Conservation (phyloP, 2,888 invertebrate genomes). For the Perdita meconis region DNA sequence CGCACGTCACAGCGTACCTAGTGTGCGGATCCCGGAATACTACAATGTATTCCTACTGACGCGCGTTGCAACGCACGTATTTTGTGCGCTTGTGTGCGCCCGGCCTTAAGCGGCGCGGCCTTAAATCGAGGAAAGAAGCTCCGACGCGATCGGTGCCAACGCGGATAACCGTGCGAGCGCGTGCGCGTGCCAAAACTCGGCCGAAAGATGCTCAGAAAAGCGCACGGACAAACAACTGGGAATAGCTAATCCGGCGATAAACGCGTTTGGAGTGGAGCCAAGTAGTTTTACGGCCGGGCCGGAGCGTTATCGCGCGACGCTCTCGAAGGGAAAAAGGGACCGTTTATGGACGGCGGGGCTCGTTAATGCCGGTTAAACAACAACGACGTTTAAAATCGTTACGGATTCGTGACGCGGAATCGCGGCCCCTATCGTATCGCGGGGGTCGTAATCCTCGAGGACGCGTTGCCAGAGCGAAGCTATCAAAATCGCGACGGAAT, state of each 20-base stretch:
- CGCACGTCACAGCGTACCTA: too few species aligned
- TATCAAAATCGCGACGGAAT: too few species aligned
- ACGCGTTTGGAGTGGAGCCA: conserved; percentile 64
- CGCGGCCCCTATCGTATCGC: neutral
- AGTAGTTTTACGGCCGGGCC: conserved; percentile 60
- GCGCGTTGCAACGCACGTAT: too few species aligned
- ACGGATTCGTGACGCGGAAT: neutral
- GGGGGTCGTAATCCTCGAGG: neutral
- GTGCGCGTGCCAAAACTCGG: conserved; percentile 64
- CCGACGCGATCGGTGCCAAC: conserved; percentile 35
- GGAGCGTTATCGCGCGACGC: conserved; percentile 48
- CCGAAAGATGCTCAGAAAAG: conserved; percentile 60
- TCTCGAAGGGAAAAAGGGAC: conserved; percentile 44
- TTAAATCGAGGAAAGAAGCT: conserved; percentile 48
- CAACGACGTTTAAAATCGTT: conserved; percentile 23
- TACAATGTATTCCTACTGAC: too few species aligned
- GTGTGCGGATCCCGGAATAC: too few species aligned
- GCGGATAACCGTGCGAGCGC: conserved; percentile 31
- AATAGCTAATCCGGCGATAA: conserved; percentile 70
- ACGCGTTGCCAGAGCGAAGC: neutral
- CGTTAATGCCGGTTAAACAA: conserved; percentile 39
- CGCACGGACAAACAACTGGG: conserved; percentile 62
- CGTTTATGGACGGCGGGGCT: conserved; percentile 42
- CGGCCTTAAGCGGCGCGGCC: conserved; percentile 11
- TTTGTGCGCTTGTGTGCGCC: too few species aligned